phyloP scores from a whole-genome alignment of 2,113 vertebrate species.

The Rhipidura dahli region DNA sequence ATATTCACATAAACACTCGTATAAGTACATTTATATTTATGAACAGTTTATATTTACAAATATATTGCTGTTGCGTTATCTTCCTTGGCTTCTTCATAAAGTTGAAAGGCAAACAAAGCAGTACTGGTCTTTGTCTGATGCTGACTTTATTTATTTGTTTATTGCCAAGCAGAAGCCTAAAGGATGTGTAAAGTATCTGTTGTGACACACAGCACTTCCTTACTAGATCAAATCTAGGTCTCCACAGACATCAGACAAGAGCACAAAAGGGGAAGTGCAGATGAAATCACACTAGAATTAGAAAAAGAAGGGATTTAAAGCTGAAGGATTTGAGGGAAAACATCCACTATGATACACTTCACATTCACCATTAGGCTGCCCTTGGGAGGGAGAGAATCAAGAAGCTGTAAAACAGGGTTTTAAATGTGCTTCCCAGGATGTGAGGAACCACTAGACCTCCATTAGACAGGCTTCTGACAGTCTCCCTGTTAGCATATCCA shows the following conservation, averaged over 20 bases:
- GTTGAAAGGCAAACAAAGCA: conserved; percentile 11
- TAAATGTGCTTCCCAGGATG: neutral
- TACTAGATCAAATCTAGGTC: conserved; percentile 31
- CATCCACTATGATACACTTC: neutral
- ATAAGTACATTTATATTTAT: neutral
- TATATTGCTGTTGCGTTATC: neutral
- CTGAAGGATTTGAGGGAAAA: conserved; percentile 20
- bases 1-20: neutral
- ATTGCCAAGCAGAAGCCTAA: conserved; percentile 22
- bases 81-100: conserved; percentile 48
- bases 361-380: conserved; percentile 26
- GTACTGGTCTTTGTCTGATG: neutral
- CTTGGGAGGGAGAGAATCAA: neutral
- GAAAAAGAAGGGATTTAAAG: conserved; percentile 42
- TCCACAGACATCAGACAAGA: neutral
- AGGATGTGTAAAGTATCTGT: conserved; percentile 32
- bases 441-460: neutral
- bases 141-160: conserved; percentile 53
- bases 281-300: conserved; percentile 25
- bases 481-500: neutral
- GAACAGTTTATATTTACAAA: conserved; percentile 24
- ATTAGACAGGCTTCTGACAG: neutral
- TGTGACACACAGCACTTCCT: neutral
- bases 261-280: neutral
- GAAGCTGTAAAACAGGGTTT: neutral